These are phyloP conservation scores for Pseudomyrmex sp. DNA, from an alignment of 1,140 invertebrate species.

Conservation along the genomic window DNA sequence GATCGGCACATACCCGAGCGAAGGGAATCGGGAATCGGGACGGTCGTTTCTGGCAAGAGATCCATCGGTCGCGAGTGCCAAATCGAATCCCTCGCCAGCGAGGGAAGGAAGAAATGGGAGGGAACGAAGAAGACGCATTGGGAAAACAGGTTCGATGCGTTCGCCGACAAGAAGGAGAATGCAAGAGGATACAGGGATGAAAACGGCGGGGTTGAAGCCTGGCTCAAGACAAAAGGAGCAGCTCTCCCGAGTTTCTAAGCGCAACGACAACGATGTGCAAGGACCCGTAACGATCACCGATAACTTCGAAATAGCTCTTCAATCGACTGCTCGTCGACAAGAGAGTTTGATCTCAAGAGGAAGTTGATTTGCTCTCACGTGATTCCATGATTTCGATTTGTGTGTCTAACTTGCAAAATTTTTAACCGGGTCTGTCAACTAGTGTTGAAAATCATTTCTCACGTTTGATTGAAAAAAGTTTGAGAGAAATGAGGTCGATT, in stretches of 20 bases:
- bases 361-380: conserved; percentile 7
- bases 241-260: conserved; percentile 54
- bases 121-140: conserved; percentile 1
- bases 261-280: conserved; percentile 73
- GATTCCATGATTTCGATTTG: too few relatives aligned
- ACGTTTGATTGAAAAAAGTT: too few relatives aligned
- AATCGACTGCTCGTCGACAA: conserved; percentile 63
- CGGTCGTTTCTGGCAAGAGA: conserved; percentile 69
- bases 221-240: conserved; percentile 73
- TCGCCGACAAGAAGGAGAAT: neutral
- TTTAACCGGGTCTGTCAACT: too few relatives aligned
- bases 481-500: neutral
- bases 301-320: conserved; percentile 66
- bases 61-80: conserved; percentile 76
- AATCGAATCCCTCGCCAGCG: conserved; percentile 77
- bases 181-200: neutral
- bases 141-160: conserved; percentile 27
- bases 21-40: conserved; percentile 25
- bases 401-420: too few relatives aligned
- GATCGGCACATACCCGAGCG: conserved; percentile 19
- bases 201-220: conserved; percentile 16
- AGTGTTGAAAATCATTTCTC: too few relatives aligned
- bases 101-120: neutral
- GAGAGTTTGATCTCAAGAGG: conserved; percentile 47
- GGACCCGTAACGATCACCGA: conserved; percentile 72